Percentiles rank a stretch among this genome's conserved stretches.
Conservation (phyloP, 2,888 invertebrate species). For the Aphidoletes aphidimyza region DNA sequence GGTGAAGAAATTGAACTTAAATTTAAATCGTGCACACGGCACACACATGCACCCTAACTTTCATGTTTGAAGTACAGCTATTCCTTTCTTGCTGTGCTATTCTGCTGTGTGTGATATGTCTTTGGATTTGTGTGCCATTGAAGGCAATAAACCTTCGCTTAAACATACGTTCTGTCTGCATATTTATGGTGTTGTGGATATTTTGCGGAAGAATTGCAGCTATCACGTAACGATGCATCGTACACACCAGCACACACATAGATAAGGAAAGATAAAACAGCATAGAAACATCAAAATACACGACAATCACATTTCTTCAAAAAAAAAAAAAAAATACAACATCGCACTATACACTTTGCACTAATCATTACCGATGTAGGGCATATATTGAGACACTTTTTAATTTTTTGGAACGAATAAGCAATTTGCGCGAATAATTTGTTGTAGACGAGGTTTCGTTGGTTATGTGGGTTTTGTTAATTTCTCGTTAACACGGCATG, state of each 20-base stretch:
- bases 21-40: slow-evolving; percentile 26
- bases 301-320: slow-evolving; percentile 16
- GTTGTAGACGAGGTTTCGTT: background rate
- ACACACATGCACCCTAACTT: background rate
- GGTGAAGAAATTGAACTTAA: slow-evolving; percentile 29
- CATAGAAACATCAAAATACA: background rate
- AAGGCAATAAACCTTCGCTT: slow-evolving; percentile 47
- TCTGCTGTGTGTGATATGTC: slow-evolving; percentile 30
- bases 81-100: background rate
- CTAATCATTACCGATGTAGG: background rate
- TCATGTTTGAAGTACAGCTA: background rate
- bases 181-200: slow-evolving; percentile 42
- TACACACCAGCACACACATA: background rate
- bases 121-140: slow-evolving; percentile 20
- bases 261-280: background rate
- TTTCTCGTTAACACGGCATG: background rate
- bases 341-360: background rate
- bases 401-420: background rate
- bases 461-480: background rate
- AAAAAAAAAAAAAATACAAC: background rate
- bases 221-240: slow-evolving; percentile 52
- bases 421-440: background rate
- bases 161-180: slow-evolving; percentile 22
- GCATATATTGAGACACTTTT: background rate
- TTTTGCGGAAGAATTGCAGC: slow-evolving; percentile 44